Conservation (phyloP, 2,797 vertebrate species). For the Limnodromus scolopaceus region DNA sequence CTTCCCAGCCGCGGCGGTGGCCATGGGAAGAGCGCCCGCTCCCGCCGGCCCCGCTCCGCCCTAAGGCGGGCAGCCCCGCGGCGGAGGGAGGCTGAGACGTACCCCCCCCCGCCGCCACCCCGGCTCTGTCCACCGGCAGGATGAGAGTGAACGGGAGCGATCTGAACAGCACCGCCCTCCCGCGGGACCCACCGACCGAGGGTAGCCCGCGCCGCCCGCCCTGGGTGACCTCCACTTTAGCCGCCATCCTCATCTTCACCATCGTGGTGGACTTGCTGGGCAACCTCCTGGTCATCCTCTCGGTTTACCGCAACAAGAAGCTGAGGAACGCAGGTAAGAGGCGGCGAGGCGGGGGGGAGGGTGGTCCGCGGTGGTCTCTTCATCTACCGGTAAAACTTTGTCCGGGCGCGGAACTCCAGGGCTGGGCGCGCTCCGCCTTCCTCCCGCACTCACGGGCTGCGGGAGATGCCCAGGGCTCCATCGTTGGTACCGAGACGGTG, state of each 20-base stretch:
- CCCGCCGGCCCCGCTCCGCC: neutral
- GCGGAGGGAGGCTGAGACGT: neutral
- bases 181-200: conserved; percentile 68
- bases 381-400: neutral
- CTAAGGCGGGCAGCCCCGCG: neutral
- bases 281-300: conserved; percentile 93
- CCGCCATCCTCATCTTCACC: conserved; percentile 92
- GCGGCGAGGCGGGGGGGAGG: neutral
- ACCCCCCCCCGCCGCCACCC: neutral
- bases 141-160: conserved; percentile 87
- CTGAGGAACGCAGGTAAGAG: conserved; percentile 93
- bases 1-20: neutral
- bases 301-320: conserved; percentile 94
- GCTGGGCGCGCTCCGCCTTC: neutral
- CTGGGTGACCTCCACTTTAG: conserved; percentile 89
- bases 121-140: conserved; percentile 36
- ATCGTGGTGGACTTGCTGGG: conserved; percentile 93
- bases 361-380: neutral
- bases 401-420: neutral
- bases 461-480: neutral
- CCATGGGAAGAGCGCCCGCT: neutral
- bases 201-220: conserved; percentile 80
- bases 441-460: neutral
- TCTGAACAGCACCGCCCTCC: conserved; percentile 82
- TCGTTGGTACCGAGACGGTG: neutral